Percentiles rank a stretch among this genome's conserved stretches.
phyloP scores from a whole-genome alignment of 2,888 invertebrate genomes.

The Drosophila mimetica region DNA sequence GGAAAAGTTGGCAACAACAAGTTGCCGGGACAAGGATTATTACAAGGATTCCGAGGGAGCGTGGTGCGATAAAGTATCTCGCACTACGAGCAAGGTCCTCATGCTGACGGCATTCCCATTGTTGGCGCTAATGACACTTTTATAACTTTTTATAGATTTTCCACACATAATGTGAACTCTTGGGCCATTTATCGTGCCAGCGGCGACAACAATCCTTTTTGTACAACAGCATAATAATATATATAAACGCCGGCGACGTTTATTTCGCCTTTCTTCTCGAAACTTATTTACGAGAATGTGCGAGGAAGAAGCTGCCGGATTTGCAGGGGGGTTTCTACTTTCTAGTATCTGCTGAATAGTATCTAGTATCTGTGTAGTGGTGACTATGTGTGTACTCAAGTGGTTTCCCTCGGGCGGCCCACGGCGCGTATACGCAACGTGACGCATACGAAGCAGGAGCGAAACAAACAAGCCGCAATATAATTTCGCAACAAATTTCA shows the following conservation, averaged over 20 bases:
- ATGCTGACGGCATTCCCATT: constrained; percentile 40
- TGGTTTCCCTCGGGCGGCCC: constrained; percentile 26
- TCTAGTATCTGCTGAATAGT: constrained; percentile 9
- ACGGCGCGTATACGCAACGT: constrained; percentile 67
- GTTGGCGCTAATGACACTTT: constrained; percentile 78
- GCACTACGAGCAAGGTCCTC: constrained; percentile 13
- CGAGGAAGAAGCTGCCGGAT: constrained; percentile 66
- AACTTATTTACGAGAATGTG: constrained; percentile 74
- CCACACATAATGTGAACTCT: constrained; percentile 76
- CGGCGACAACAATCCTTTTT: constrained; percentile 72
- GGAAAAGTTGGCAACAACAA: constrained; percentile 36
- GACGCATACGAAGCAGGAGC: constrained; percentile 64
- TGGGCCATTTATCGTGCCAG: constrained; percentile 68
- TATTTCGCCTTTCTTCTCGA: constrained; percentile 50
- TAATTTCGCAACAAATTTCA: constrained; percentile 73
- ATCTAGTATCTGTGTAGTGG: constrained; percentile 33
- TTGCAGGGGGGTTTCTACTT: constrained; percentile 37
- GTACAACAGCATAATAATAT: constrained; percentile 43
- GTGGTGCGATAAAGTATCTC: constrained; percentile 16
- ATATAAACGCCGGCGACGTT: constrained; percentile 42
- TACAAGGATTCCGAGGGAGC: constrained; percentile 48
- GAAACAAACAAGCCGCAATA: constrained; percentile 42
- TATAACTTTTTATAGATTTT: constrained; percentile 80
- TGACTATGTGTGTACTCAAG: constrained; percentile 24
- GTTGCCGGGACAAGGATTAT: constrained; percentile 44